These are phyloP conservation scores for Sialia sialis DNA, from an alignment of 2,113 vertebrate species.

Conservation along the genomic window DNA sequence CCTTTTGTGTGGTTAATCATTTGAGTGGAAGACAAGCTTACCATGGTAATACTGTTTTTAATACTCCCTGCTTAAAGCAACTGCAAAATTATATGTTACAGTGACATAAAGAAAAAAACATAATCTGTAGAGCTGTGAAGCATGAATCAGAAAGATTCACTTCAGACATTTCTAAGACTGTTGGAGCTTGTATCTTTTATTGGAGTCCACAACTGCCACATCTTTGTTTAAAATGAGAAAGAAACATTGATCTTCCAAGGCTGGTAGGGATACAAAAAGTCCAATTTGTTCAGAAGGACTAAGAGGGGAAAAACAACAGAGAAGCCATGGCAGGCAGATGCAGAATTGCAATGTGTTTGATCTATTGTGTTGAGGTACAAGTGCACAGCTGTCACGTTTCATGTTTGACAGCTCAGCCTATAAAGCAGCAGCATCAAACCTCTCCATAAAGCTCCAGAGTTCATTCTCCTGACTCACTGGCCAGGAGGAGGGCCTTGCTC, in stretches of 20 bases:
- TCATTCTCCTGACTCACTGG: not conserved
- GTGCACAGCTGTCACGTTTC: not conserved
- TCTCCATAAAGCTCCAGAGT: not conserved
- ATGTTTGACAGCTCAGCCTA: not conserved
- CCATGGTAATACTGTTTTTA: not conserved
- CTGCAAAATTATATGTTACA: not conserved
- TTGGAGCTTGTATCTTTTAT: not conserved
- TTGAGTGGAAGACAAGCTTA: not conserved
- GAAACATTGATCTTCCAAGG: not conserved
- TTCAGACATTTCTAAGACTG: not conserved
- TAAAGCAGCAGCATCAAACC: not conserved
- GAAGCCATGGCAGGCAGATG: not conserved
- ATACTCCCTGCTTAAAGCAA: not conserved
- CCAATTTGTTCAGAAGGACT: not conserved
- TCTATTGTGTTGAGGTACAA: not conserved
- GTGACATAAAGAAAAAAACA: not conserved
- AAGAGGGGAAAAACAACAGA: fast-evolving
- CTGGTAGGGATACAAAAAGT: not conserved
- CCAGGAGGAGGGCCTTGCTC: not conserved
- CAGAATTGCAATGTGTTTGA: not conserved
- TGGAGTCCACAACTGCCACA: not conserved
- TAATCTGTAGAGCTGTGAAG: not conserved
- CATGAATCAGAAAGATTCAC: not conserved
- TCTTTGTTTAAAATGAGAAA: not conserved
- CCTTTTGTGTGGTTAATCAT: not conserved